A percentile compares a stretch with the other conserved stretches of the same genome.
Evolutionary conservation across 2,113 vertebrate species (phyloP).

Genomic region (Ovibos moschatus): DNA sequence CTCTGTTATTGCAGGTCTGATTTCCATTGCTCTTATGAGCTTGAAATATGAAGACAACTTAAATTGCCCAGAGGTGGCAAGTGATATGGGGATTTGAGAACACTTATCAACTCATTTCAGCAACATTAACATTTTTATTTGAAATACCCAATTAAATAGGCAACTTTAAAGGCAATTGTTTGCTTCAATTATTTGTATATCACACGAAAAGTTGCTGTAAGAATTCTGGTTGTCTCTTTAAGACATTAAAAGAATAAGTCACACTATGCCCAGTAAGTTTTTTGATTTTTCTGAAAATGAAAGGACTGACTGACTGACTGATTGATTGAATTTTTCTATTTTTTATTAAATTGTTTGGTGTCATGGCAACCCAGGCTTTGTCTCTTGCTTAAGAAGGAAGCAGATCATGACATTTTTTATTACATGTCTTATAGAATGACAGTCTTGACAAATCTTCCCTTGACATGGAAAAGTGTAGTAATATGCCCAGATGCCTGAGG

Average conservation of each 20-base stretch:
- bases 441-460: slow-evolving; percentile 7
- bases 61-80: not conserved
- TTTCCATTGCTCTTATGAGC: not conserved
- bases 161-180: not conserved
- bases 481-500: not conserved
- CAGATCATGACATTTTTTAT: slow-evolving; percentile 65
- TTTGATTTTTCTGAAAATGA: slow-evolving; percentile 31
- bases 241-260: not conserved
- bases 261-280: not conserved
- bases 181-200: not conserved
- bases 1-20: not conserved
- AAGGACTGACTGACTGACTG: slow-evolving; percentile 39
- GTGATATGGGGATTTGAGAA: not conserved
- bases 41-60: not conserved
- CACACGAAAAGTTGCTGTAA: not conserved
- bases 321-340: slow-evolving; percentile 48
- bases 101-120: slow-evolving; percentile 29
- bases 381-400: slow-evolving; percentile 43
- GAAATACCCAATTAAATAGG: not conserved
- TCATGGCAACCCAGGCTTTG: slow-evolving; percentile 42
- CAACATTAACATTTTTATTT: slow-evolving; percentile 15
- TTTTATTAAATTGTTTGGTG: slow-evolving; percentile 61
- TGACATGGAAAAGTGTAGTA: slow-evolving; percentile 42
- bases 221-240: not conserved
- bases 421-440: slow-evolving; percentile 49